Conservation (phyloP, 2,888 invertebrate genomes). For the Disparrhopalites patrizii region DNA sequence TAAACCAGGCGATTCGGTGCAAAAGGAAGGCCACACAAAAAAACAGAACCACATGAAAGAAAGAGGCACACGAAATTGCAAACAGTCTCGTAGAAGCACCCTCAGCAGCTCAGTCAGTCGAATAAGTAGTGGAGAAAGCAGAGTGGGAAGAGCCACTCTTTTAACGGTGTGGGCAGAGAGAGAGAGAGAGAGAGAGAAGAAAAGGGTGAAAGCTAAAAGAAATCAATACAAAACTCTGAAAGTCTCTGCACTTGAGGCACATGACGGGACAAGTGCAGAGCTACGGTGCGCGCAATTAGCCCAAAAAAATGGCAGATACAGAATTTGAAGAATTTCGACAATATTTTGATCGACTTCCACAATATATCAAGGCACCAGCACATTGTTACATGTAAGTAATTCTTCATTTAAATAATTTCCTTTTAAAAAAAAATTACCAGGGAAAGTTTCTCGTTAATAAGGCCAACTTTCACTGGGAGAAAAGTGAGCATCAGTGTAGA, state of each 20-base stretch:
- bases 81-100: not conserved
- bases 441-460: too few relatives aligned
- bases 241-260: slow-evolving; percentile 28
- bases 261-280: slow-evolving; percentile 30
- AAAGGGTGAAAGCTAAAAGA: not conserved
- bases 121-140: too few relatives aligned
- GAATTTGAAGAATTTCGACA: slow-evolving; percentile 90
- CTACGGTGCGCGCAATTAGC: slow-evolving; percentile 18
- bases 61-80: not conserved
- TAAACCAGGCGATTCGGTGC: too few relatives aligned
- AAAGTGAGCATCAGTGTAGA: too few relatives aligned
- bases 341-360: slow-evolving; percentile 75
- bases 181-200: too few relatives aligned
- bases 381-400: slow-evolving; percentile 84
- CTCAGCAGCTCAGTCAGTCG: too few relatives aligned
- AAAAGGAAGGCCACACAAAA: too few relatives aligned
- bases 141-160: too few relatives aligned
- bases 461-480: too few relatives aligned
- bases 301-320: slow-evolving; percentile 73
- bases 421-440: not conserved
- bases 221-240: slow-evolving; percentile 11
- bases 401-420: not conserved
- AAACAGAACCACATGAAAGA: too few relatives aligned
- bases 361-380: slow-evolving; percentile 71
- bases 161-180: too few relatives aligned